Base-by-base conservation (phyloP, 64 coral and sea anemone species). In the Dendronephthya gigantea region DNA sequence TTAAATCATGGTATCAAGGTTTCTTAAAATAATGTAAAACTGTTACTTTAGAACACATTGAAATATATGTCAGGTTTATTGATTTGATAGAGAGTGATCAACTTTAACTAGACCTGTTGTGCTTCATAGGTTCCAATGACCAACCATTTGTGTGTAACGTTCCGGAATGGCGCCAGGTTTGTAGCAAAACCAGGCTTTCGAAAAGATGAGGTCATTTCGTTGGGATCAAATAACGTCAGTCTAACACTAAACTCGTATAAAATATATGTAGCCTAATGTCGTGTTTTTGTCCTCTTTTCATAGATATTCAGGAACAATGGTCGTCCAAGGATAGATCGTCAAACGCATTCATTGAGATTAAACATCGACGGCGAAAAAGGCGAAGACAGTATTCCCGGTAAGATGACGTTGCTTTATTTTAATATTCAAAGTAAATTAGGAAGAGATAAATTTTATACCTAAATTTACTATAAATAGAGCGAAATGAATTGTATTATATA, bases 261-360 rank as follows among this genome's bases (percentile, higher is more conserved):
- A n/a, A n/a, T n/a, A n/a, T n/a, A n/a, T n/a, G n/a, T n/a, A n/a
- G n/a, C n/a, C n/a, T 31, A 62, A 62, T 62, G 51, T 85, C 38
- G 37, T 34, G 16, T 84, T 56, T 35, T 88, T 85, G 68, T 85
- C 72, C 84, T 83, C 50, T 59, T 87, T 89, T 39, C 43, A 35
- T 65, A 96, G 94, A 90, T 86, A 87, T 96, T 96, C 84, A 91
- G 91, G 59, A 96, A 93, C 86, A 93, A 96, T 88, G 94, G 93
- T 70, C 94, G 93, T 83, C 90, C 93, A 39, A 89, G 87, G 36
- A 88, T 88, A 40, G 91, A 96, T 88, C 92, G 93, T 88, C 94
- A 96, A 85, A 96, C 92, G 52, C 94, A 96, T 84, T 91, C 92
- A 40, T 66, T 96, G 39, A 92, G 89, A 40, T 79, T 96, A 7